A percentile compares a stretch with the other conserved stretches of the same genome.
phyloP scores from a whole-genome alignment of 37 sponge, comb jelly and placozoan species.

The Dysidea cf. avara region DNA sequence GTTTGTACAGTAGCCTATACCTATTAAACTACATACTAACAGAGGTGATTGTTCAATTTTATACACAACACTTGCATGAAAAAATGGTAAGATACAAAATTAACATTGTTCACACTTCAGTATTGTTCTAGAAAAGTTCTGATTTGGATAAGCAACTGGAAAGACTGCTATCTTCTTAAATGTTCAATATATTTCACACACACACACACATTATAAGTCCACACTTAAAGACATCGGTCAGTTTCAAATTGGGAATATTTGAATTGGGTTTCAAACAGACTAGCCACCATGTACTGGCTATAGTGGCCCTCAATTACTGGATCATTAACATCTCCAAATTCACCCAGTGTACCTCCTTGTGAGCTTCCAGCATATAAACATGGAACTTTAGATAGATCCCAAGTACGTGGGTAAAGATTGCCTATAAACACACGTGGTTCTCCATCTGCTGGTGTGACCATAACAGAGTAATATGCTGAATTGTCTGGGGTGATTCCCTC shows the following conservation, averaged over 20 bases:
- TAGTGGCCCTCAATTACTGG: constrained; percentile 23
- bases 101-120: no score
- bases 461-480: neutral
- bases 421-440: constrained; percentile 10
- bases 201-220: no score
- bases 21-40: no score
- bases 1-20: no score
- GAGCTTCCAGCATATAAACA: constrained; percentile 20
- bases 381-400: constrained; percentile 4
- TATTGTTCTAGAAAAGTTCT: no score
- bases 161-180: no score
- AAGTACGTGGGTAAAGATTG: constrained; percentile 8
- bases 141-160: no score
- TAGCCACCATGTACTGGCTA: constrained; percentile 10
- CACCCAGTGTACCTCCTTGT: constrained; percentile 2
- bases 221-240: constrained; percentile 1
- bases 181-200: no score
- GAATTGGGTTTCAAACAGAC: constrained; percentile 14
- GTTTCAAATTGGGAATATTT: constrained; percentile 6
- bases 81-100: no score
- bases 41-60: no score
- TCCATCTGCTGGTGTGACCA: neutral
- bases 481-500: neutral
- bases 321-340: no score
- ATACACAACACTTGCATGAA: no score